Evolutionary conservation across 1,140 invertebrate genomes (phyloP), one percentile per base, ranked within the genome.

Genomic region (Drosophila ananassae): DNA sequence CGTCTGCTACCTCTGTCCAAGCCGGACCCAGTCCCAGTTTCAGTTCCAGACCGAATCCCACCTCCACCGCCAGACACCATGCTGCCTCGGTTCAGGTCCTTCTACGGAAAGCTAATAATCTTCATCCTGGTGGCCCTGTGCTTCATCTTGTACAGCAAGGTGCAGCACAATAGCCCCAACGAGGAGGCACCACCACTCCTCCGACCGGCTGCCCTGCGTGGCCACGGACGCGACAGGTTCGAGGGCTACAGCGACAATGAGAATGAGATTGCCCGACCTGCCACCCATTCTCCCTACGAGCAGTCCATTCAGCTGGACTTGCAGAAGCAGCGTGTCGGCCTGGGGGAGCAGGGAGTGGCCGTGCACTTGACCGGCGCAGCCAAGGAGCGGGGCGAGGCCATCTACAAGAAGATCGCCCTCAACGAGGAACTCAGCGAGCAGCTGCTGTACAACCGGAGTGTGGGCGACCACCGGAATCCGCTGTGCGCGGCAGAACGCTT

Each of bases 371-470:
- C 85, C 30, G 94, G 94, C 10, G 85, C 92, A 17, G 91, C 90
- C 21, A 94, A 94, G 72, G 77, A 92, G 21, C 69, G 92, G 39
- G 95, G 95, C 39, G 94, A 96, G 56, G 92, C 94, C 75, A 91
- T 94, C 24, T 93, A 96, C 77, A 95, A 96, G 78, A 95, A 94
- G 79, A 96, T 97, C 87, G 96, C 97, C 10, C 94, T 98, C 69
- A 98, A 98, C 92, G 94, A 96, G 53, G 93, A 97, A 73, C 93
- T 96, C 2, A 97, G 96, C 90, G 95, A 98, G 91, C 95, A 95
- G 92, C 95, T 98, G 73, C 94, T 96, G 7, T 93, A 96, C 52
- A 95, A 96, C 91, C 93, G 97, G 66, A 95, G 94, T 62, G 91
- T 96, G n/a, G 93, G 93, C n/a, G 94, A 94, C 77, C 91, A 92